Conservation (phyloP, 2,888 invertebrate genomes). For the Hedya salicella region DNA sequence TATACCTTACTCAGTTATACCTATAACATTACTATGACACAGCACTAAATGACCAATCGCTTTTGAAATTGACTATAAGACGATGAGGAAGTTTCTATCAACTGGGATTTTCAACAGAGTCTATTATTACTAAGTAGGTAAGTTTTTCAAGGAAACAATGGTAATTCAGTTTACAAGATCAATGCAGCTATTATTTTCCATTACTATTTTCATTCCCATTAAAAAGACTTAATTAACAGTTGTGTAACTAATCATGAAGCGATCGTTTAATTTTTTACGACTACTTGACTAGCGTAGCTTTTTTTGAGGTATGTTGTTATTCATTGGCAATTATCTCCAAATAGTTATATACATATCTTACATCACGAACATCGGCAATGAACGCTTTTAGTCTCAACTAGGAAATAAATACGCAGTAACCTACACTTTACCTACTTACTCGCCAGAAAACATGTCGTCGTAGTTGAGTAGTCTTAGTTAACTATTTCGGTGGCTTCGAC, state of each 20-base stretch:
- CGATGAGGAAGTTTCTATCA: constrained; percentile 3
- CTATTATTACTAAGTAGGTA: constrained; percentile 19
- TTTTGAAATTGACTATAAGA: constrained; percentile 87
- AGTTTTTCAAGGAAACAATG: constrained; percentile 12
- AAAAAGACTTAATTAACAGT: constrained; percentile 20
- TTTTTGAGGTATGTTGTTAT: neutral
- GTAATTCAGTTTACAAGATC: constrained; percentile 14
- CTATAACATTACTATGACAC: too few relatives aligned
- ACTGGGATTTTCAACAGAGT: constrained; percentile 9
- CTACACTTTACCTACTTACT: constrained; percentile 2
- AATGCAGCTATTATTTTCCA: constrained; percentile 10
- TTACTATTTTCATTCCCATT: neutral
- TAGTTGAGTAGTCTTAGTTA: too few relatives aligned
- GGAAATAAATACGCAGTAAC: constrained; percentile 24
- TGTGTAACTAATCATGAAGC: constrained; percentile 5
- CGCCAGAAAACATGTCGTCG: constrained; percentile 3
- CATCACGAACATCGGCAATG: constrained; percentile 16
- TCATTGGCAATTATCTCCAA: constrained; percentile 22
- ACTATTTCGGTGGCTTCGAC: constrained; percentile 12
- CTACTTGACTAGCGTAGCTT: neutral
- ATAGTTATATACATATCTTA: constrained; percentile 8
- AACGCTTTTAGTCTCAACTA: constrained; percentile 12
- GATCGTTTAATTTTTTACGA: constrained; percentile 1
- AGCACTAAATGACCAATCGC: neutral
- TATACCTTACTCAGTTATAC: too few relatives aligned